A percentile compares a stretch with the other conserved stretches of the same genome.
These are phyloP conservation scores for Punctoribates punctum DNA, from an alignment of 2,888 invertebrate species.

Conservation along the genomic window DNA sequence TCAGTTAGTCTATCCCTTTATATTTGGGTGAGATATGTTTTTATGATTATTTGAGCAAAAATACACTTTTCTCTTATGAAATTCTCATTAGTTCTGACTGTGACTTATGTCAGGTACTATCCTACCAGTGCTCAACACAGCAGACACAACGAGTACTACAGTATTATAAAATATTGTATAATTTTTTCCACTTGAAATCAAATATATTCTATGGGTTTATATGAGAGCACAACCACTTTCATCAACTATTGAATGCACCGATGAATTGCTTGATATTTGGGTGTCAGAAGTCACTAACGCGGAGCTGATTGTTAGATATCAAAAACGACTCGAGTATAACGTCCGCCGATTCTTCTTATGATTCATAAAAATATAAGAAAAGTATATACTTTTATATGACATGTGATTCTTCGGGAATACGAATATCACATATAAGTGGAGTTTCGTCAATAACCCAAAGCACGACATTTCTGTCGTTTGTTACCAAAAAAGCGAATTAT, in stretches of 20 bases:
- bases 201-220: neutral
- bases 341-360: constrained; percentile 29
- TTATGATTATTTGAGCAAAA: constrained; percentile 35
- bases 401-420: neutral
- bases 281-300: constrained; percentile 27
- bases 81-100: constrained; percentile 17
- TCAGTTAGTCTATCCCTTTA: constrained; percentile 4
- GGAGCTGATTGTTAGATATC: constrained; percentile 32
- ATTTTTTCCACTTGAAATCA: neutral
- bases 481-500: constrained; percentile 32
- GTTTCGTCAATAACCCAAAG: constrained; percentile 14
- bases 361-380: constrained; percentile 7
- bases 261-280: constrained; percentile 31
- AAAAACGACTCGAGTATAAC: constrained; percentile 37
- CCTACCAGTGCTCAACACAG: neutral
- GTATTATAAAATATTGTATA: neutral
- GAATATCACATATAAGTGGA: neutral
- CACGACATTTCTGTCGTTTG: constrained; percentile 4
- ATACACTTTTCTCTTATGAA: constrained; percentile 3
- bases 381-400: neutral
- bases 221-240: constrained; percentile 9
- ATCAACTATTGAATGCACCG: constrained; percentile 38
- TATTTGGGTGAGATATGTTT: constrained; percentile 37
- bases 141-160: neutral
- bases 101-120: neutral